Conservation (phyloP, 2,888 invertebrate species). For the Augiades crinisus region DNA sequence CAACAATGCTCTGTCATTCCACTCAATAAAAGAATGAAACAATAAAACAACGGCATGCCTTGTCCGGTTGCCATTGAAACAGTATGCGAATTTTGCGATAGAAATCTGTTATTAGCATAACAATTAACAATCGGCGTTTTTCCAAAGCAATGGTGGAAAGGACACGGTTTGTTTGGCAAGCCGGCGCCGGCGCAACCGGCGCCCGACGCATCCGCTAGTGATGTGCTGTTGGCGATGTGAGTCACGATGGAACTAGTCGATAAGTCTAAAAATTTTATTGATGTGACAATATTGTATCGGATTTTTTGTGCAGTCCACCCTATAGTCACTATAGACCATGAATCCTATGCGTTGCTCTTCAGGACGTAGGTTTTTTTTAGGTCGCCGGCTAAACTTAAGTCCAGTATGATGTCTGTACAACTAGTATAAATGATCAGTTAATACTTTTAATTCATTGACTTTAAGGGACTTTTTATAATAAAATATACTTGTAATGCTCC, state of each 20-base stretch:
- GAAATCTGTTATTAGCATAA: slow-evolving; percentile 57
- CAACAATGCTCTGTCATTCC: background rate
- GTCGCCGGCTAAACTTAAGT: too few species aligned
- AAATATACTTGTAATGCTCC: too few species aligned
- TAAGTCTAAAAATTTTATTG: background rate
- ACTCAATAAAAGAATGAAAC: background rate
- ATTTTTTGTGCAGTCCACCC: too few species aligned
- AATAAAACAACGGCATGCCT: slow-evolving; percentile 13
- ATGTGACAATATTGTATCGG: too few species aligned
- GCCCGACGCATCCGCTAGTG: slow-evolving; percentile 74
- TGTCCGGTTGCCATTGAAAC: slow-evolving; percentile 28
- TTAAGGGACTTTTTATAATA: too few species aligned
- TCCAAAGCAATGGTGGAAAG: slow-evolving; percentile 52
- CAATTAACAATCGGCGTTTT: slow-evolving; percentile 67
- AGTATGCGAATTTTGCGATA: slow-evolving; percentile 42
- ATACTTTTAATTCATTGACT: too few species aligned
- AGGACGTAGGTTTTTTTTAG: too few species aligned
- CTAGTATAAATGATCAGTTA: too few species aligned
- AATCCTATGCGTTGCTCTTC: too few species aligned
- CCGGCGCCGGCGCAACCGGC: slow-evolving; percentile 54
- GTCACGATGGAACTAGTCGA: background rate
- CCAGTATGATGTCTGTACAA: too few species aligned
- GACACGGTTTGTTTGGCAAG: slow-evolving; percentile 70
- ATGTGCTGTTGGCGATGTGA: slow-evolving; percentile 37
- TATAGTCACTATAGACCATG: too few species aligned